Percentiles rank a stretch among this genome's conserved stretches.
These are phyloP conservation scores for Physeter macrocephalus DNA, from an alignment of 2,113 vertebrate genomes.

Conservation along the genomic window DNA sequence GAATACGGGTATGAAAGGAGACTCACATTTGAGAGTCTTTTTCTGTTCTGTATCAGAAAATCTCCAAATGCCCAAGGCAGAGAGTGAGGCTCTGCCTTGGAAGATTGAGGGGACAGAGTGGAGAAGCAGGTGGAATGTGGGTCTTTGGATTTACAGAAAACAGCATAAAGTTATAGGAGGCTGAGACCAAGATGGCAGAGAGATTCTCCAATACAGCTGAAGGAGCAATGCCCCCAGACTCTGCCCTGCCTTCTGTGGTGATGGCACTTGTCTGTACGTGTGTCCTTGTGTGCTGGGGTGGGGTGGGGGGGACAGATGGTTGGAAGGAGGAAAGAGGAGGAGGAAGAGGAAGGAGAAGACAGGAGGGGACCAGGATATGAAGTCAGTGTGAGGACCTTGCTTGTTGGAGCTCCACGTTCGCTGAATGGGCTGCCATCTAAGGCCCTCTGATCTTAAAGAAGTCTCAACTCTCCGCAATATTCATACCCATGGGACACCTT, in stretches of 20 bases:
- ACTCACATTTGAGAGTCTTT: neutral
- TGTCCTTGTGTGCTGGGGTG: too few relatives aligned
- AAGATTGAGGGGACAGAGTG: neutral
- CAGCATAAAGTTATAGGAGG: neutral
- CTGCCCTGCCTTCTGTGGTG: neutral
- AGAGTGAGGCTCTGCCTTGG: neutral
- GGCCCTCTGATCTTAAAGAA: neutral
- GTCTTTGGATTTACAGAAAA: neutral
- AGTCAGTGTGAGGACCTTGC: neutral
- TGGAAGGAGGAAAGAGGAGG: neutral
- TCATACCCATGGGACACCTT: neutral
- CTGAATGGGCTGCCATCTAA: neutral
- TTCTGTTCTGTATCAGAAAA: neutral
- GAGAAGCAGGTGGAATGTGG: neutral
- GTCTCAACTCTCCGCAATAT: neutral
- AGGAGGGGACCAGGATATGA: neutral
- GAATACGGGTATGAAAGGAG: too few relatives aligned
- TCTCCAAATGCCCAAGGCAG: neutral
- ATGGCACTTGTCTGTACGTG: rapidly evolving
- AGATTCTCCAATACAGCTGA: neutral
- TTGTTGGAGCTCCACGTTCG: neutral
- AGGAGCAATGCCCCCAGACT: neutral
- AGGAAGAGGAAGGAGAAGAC: neutral
- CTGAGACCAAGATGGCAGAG: neutral
- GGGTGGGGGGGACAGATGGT: too few relatives aligned